These are phyloP conservation scores for Cryptoprocta ferox DNA, from an alignment of 2,797 vertebrate species.

Conservation along the genomic window DNA sequence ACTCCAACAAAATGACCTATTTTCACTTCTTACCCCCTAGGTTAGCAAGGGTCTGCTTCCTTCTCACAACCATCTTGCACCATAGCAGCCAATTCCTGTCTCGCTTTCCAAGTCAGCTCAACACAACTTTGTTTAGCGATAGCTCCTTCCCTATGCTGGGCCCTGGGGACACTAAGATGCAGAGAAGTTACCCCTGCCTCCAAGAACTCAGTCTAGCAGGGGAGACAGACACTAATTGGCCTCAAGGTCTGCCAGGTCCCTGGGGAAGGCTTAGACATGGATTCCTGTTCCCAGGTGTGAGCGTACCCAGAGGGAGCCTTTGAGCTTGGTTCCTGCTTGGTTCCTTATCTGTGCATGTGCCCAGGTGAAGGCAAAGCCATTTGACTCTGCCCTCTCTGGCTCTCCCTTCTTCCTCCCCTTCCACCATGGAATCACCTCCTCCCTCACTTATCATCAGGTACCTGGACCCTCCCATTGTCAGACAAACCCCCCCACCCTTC, in stretches of 20 bases:
- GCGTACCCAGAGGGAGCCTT: background rate
- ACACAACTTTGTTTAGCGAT: background rate
- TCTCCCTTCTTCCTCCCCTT: background rate
- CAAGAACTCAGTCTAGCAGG: background rate
- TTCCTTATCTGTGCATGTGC: background rate
- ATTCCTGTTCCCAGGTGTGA: background rate
- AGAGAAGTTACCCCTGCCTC: background rate
- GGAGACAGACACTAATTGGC: background rate
- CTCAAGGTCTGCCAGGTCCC: background rate
- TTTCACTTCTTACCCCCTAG: background rate
- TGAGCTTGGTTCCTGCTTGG: too few relatives aligned
- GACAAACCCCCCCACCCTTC: background rate
- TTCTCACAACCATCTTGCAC: fast-evolving
- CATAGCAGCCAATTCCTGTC: background rate
- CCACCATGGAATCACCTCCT: background rate
- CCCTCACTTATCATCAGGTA: background rate
- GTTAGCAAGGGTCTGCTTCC: background rate
- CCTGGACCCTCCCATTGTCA: background rate
- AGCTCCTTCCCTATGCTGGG: background rate
- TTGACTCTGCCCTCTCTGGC: background rate
- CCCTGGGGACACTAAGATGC: background rate
- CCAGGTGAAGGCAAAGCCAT: background rate
- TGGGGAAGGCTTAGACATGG: background rate
- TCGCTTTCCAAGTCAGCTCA: background rate
- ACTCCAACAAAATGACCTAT: background rate